Percentiles rank a stretch among this genome's conserved stretches.
Conservation (phyloP, 2,888 invertebrate genomes). For the Polyommatus iphigenia region DNA sequence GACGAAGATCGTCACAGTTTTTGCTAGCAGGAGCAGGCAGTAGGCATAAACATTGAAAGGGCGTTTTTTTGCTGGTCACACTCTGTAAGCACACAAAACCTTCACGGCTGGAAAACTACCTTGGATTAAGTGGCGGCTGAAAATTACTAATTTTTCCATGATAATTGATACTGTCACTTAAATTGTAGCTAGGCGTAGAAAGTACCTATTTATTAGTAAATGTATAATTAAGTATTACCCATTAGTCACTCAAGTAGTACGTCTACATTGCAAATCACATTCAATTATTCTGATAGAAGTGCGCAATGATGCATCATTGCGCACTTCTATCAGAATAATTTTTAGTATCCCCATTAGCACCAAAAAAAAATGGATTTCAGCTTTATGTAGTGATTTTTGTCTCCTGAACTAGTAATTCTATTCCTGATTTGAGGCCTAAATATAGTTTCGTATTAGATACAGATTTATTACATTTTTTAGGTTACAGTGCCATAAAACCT, state of each 20-base stretch:
- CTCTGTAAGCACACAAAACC: conserved; percentile 43
- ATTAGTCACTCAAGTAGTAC: not conserved
- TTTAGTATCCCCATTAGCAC: not conserved
- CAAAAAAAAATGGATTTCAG: not conserved
- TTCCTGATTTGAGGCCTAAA: not conserved
- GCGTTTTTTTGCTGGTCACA: conserved; percentile 41
- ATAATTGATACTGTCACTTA: not conserved
- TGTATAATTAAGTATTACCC: not conserved
- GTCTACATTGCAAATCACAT: not conserved
- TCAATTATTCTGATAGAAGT: too few species aligned
- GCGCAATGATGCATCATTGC: too few species aligned
- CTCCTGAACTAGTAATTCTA: not conserved
- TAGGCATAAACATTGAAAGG: conserved; percentile 38
- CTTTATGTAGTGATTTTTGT: not conserved
- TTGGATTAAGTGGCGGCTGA: conserved; percentile 43
- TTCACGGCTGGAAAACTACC: conserved; percentile 61
- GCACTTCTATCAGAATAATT: not conserved
- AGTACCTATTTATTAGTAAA: not conserved
- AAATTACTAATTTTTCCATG: conserved; percentile 14
- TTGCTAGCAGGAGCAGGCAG: conserved; percentile 22
- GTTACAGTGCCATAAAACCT: conserved; percentile 42
- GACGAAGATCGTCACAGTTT: not conserved
- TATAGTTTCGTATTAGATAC: not conserved
- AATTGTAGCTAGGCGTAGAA: not conserved
- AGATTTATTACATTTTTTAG: not conserved